Base-by-base conservation (phyloP, 2,888 invertebrate genomes). In the Ceriagrion tenellum region DNA sequence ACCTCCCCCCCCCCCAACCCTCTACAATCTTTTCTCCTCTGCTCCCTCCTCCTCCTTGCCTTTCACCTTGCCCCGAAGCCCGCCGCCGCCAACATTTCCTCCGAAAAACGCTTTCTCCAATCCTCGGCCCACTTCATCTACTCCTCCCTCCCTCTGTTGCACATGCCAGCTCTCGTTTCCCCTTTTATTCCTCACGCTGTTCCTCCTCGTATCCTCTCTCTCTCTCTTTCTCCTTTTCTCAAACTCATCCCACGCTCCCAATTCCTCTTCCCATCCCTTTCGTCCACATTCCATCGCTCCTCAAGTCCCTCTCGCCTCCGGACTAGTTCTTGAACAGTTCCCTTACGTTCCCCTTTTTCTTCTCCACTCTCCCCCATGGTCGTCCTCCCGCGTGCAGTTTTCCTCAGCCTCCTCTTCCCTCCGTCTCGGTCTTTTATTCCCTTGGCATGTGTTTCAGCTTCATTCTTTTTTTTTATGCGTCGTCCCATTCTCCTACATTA, bases 231-330 rank as follows among this genome's bases (percentile, higher is more conserved):
- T 30, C 35, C 30, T 81, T 35, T 16, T n/a, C 81, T 81, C 35
- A 8, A 16, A 35, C 81, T 59, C 81, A 10, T 35, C 35, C 30
- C 81, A 16, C 59, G 1, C 59, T 20, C 59, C 3, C 59, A 2
- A 16, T 16, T 13, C n/a, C 59, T 10, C 59, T 59, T 16, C 59
- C 56, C 74, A 0, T 16, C 74, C 30, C 81, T 4, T 13, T 81
- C 30, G 13, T 35, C 81, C 30, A 35, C 8, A 81, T 81, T 81
- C 81, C 35, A 35, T 81, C 35, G 35, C 81, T 35, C 81, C 13
- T 30, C 30, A 81, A 81, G 81, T 81, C 59, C 12, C 13, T 81
- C 81, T 81, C 81, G 81, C 81, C 81, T 81, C 81, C 81, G 81
- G 35, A 81, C 30, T 81, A 81, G 81, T 35, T 81, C 81, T 81